Evolutionary conservation across 2,888 invertebrate genomes (phyloP).

Genomic region (Corbicula japonica): DNA sequence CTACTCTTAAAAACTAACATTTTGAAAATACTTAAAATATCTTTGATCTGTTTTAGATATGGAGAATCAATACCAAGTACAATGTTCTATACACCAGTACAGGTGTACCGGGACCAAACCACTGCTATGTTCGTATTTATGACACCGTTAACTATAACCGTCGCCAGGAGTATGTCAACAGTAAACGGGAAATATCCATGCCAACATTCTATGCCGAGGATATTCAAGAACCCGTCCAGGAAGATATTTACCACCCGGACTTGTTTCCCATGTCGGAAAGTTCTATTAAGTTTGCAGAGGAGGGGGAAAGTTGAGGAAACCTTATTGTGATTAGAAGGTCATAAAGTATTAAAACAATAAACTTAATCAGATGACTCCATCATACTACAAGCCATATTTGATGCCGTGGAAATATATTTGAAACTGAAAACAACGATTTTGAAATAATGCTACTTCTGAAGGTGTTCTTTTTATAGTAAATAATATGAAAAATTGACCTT

Average conservation of each 20-base stretch:
- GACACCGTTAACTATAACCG: conserved; percentile 91
- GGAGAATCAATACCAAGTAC: conserved; percentile 97
- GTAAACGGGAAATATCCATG: conserved; percentile 90
- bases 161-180: conserved; percentile 39
- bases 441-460: too few relatives aligned
- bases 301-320: conserved; percentile 29
- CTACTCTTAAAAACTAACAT: neutral
- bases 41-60: conserved; percentile 89
- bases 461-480: too few relatives aligned
- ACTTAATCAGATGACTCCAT: too few relatives aligned
- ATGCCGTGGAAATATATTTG: too few relatives aligned
- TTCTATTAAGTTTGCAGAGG: conserved; percentile 63
- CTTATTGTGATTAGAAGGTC: too few relatives aligned
- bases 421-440: too few relatives aligned
- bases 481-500: too few relatives aligned
- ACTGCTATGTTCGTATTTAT: conserved; percentile 90
- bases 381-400: too few relatives aligned
- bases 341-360: too few relatives aligned
- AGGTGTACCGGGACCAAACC: conserved; percentile 93
- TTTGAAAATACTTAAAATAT: neutral
- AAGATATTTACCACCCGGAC: conserved; percentile 92
- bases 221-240: conserved; percentile 88
- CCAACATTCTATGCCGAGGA: conserved; percentile 92
- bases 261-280: conserved; percentile 91
- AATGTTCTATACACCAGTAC: conserved; percentile 96